Base-by-base conservation (phyloP, 2,113 vertebrate species). In the Platysternon megacephalum region DNA sequence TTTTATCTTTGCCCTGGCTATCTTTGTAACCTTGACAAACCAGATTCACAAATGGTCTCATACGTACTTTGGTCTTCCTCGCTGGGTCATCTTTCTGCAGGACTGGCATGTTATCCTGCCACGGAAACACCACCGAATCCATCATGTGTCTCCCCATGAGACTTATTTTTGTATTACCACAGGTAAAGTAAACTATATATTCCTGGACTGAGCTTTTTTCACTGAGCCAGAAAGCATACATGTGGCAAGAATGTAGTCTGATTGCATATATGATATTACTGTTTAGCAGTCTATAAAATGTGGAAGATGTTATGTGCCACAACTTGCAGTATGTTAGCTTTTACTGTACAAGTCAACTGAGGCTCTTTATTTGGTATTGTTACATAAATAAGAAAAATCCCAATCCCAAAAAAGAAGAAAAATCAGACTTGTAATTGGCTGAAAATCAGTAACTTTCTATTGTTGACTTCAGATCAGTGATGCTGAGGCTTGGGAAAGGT, bases 11-110 rank as follows among this genome's bases (percentile, higher is more conserved):
- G 99, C 99, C 79, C 98, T 99, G 55, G 98, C 98, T 95, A 98
- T 99, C 98, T 99, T 99, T 42, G 98, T 99, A 85, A 99, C 99
- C 49, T 99, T 99, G 84, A 99, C 99, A 48, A 99, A 99, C 98
- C 99, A 99, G 98, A 99, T 99, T 97, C 99, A 99, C 98, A 99
- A 99, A 98, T 99, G 99, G 99, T 99, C 99, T 1, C 99, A 99
- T 98, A 99, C 99, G 0, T 99, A 99, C 97, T 99, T 99, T 1
- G 99, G 99, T 92, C 99, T 99, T 80, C 99, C 99, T 0, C 88
- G 96, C 80, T 99, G 99, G 99, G 99, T 99, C 8, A 86, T 97
- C 13, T 87, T 99, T 84, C 98, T 99, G 1, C 99, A 99, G 98
- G 99, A 99, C 98, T 99, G 98, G 97, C 99, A 99, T 58, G n/a